phyloP scores from a whole-genome alignment of 2,888 invertebrate genomes.

The Eupithecia subfuscata region DNA sequence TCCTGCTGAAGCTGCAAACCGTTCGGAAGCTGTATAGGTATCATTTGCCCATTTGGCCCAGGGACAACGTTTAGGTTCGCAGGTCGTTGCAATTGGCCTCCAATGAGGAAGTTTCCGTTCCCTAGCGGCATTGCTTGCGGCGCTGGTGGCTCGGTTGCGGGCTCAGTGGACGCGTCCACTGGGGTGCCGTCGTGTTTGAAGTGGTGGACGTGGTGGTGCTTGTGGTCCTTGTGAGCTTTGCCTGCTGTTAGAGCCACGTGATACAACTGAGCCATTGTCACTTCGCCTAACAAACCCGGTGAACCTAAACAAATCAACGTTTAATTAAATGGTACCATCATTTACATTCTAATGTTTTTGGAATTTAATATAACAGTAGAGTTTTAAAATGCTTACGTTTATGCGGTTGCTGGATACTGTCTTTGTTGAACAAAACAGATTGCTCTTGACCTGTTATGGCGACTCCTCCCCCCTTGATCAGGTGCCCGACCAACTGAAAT shows the following conservation, averaged over 20 bases:
- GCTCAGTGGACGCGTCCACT: conserved; percentile 84
- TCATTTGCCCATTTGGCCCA: conserved; percentile 54
- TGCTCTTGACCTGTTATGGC: conserved; percentile 91
- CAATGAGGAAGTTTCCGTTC: conserved; percentile 85
- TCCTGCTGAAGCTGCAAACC: conserved; percentile 83
- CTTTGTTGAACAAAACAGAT: conserved; percentile 69
- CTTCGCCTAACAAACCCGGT: conserved; percentile 88
- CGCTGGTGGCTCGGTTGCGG: conserved; percentile 81
- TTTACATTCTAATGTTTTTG: not conserved
- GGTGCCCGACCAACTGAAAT: conserved; percentile 89
- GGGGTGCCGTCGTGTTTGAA: conserved; percentile 89
- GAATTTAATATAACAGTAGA: not conserved
- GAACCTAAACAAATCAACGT: conserved; percentile 69
- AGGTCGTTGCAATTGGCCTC: conserved; percentile 86
- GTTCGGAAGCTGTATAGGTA: conserved; percentile 75
- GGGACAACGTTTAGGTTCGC: conserved; percentile 80
- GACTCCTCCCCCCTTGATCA: conserved; percentile 89
- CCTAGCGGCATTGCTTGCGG: conserved; percentile 73
- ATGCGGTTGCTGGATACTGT: conserved; percentile 52
- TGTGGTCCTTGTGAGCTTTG: conserved; percentile 94
- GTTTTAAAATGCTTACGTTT: conserved; percentile 59
- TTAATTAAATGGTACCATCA: not conserved
- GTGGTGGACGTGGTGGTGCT: conserved; percentile 93
- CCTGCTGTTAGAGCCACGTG: conserved; percentile 92
- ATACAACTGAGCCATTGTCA: conserved; percentile 92